Evolutionary conservation across 2,113 vertebrate genomes (phyloP), one percentile per base, ranked within the genome.

Genomic region (Hystrix brachyura): DNA sequence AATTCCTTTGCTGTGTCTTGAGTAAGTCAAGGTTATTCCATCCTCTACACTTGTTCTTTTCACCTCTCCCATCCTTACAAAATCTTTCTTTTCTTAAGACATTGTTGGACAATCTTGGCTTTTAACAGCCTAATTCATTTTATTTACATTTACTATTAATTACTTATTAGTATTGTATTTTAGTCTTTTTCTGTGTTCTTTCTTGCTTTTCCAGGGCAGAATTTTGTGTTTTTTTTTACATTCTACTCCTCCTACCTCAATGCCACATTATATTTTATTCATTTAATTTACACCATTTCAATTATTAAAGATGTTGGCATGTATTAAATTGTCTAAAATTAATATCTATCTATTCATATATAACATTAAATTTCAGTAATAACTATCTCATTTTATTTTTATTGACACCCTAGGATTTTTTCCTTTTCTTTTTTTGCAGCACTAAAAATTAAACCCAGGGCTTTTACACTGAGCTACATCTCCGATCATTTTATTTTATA

Each of bases 271-370:
- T 38, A 65, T 71, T 59, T 83, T 65, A 71, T 78, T 18, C 3
- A 53, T 90, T 87, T 90, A 69, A 83, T 57, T 92, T 94, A 53
- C 65, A 53, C 67, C 67, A 27, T 64, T 29, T 79, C 51, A 78
- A 51, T 90, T 82, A 82, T 48, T 84, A 64, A 15, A 87, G 32
- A 23, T 95, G 85, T 96, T 65, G 65, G 69, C 14, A 72, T 2
- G 57, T 89, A 43, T 76, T 96, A 96, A 90, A 90, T 81, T 62
- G 12, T 76, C 43, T 51, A 21, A 86, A 86, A 38, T 94, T 81
- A 65, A 51, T 84, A 62, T 78, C 21, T 78, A 74, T 23, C 59
- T 62, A 17, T 83, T 7, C 9, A 62, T 86, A 72, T 23, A 72
- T 80, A 53, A 18, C 85, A 51, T 51, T 72, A 72, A 13, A 15